Percentiles rank a stretch among this genome's conserved stretches.
Evolutionary conservation across 1,140 invertebrate species (phyloP).

Genomic region (Calycopis cecrops): DNA sequence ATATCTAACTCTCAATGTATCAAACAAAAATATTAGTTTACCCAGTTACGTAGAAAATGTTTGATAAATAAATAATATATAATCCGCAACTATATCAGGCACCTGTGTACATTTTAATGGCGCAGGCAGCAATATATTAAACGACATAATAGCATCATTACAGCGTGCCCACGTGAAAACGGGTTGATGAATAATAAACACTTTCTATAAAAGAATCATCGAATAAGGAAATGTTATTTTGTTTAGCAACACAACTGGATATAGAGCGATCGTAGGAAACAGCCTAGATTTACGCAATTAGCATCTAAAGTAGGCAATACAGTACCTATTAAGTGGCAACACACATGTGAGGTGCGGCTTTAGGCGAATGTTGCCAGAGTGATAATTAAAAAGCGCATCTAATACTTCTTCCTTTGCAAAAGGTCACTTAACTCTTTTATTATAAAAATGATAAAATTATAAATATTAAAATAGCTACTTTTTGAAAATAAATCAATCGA

Average conservation of each 20-base stretch:
- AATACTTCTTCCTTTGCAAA: no score
- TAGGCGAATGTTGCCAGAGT: constrained; percentile 8
- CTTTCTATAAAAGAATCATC: constrained; percentile 27
- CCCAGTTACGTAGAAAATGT: no score
- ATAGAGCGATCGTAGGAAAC: constrained; percentile 42
- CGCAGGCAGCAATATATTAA: not conserved
- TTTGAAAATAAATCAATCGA: no score
- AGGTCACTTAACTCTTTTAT: no score
- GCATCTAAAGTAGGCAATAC: constrained; percentile 50
- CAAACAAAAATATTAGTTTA: no score
- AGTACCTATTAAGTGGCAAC: constrained; percentile 35
- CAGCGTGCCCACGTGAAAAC: not conserved
- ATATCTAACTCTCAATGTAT: no score
- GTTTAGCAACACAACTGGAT: constrained; percentile 38
- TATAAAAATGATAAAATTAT: no score
- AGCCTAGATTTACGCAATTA: constrained; percentile 50
- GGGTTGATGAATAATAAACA: constrained; percentile 8
- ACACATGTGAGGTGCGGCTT: constrained; percentile 40
- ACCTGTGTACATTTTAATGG: no score
- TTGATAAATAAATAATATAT: no score
- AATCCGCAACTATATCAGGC: no score
- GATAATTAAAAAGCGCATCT: not conserved
- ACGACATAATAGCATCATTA: not conserved
- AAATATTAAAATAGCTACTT: no score
- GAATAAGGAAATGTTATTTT: constrained; percentile 32